Evolutionary conservation across 1,140 invertebrate species (phyloP).

Genomic region (Zaprionus taronus): DNA sequence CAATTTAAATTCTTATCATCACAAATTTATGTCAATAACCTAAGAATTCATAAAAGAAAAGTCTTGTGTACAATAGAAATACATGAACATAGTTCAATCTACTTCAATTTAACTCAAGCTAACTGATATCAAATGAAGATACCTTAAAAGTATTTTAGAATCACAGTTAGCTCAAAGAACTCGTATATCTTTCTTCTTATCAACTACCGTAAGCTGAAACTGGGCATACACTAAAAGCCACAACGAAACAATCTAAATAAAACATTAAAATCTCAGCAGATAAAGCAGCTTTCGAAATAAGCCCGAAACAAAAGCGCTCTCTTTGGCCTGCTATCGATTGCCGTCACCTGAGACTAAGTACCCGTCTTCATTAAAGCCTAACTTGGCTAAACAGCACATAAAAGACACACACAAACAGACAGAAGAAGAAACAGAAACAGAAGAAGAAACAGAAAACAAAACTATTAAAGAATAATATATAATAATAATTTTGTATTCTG

Average conservation of each 20-base stretch:
- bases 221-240: background rate
- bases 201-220: background rate
- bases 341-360: constrained; percentile 3
- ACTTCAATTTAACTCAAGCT: background rate
- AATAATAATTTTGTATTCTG: constrained; percentile 33
- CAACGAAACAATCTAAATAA: background rate
- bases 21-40: background rate
- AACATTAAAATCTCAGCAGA: background rate
- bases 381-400: constrained; percentile 7
- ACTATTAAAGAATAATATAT: constrained; percentile 32
- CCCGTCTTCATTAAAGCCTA: constrained; percentile 2
- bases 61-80: background rate
- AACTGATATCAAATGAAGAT: too few species aligned
- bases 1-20: background rate
- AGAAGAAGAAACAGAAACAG: background rate
- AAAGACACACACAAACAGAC: background rate
- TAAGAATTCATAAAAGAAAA: background rate
- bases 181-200: background rate
- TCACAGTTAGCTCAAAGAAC: background rate
- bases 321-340: background rate
- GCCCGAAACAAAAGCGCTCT: background rate
- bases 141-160: background rate
- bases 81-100: background rate
- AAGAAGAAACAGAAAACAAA: constrained; percentile 16
- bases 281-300: background rate